Base-by-base conservation (phyloP, 2,888 invertebrate species). In the Chymomyza amoena region DNA sequence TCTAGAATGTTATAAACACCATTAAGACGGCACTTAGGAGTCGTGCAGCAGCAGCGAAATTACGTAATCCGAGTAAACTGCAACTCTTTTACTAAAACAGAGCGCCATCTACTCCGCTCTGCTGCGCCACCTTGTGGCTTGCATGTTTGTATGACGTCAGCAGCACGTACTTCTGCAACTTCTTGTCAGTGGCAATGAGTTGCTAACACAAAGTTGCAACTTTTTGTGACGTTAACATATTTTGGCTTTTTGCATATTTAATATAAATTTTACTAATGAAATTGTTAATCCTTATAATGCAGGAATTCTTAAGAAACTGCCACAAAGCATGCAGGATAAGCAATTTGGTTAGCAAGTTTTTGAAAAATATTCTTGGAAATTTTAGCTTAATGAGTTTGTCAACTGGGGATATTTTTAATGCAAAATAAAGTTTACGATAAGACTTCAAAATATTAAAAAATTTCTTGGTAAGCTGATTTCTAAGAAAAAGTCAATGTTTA, bases 241-340 rank as follows among this genome's bases (percentile, higher is more conserved):
- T 76, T 76, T 78, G 61, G 69, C 71, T 70, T 66, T 66, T 80
- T 80, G 69, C 77, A 79, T 79, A 75, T 75, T 79, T 72, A 75
- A 73, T 64, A 60, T 61, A 65, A 70, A 67, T 57, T 66, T 54
- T 71, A 62, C 65, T 79, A 77, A 77, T 79, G 60, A 70, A 70
- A 65, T 57, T 61, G 3, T 45, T 10, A 10, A 45, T 45, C 39
- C 4, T 45, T 13, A 45, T 13, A 45, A 45, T 45, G 39, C 3
- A 45, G 39, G 0, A 13, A 45, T 10, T 45, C 0, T 13, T 1
- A 1, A 7, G 10, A 45, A 13, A 45, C 1, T 36, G 6, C 25
- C 1, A 2, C 25, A 32, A 32, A 45, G 39, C 13, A 5, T 6
- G 39, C 13, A 7, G 7, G 36, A 7, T 6, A 36, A 36, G 36